phyloP scores from a whole-genome alignment of 30 jellyfish, hydroid and myxozoan species.

The Phacellophora camtschatica region DNA sequence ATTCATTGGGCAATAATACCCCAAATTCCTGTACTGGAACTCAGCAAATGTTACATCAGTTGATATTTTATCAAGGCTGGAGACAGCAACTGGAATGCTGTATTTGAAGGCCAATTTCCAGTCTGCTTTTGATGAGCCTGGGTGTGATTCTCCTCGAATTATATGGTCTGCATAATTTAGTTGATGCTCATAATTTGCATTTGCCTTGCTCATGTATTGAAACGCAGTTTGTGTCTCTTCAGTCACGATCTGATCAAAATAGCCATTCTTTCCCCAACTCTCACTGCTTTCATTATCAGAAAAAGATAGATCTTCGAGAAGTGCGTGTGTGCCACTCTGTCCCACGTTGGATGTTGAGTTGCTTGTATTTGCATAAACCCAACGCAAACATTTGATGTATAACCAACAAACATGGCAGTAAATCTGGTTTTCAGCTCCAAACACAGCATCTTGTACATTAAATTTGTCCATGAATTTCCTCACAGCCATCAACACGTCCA shows the following conservation, averaged over 20 bases:
- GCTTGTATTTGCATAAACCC: not conserved
- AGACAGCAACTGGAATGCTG: constrained; percentile 12
- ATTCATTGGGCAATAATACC: constrained; percentile 21
- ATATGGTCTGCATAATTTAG: no score
- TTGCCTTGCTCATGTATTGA: no score
- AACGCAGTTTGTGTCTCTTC: no score
- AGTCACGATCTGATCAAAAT: no score
- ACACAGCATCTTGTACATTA: no score
- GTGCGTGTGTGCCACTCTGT: not conserved
- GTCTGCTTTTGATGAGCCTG: not conserved
- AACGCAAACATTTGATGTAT: not conserved
- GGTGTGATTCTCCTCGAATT: not conserved
- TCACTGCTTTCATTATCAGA: no score
- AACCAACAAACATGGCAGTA: constrained; percentile 14
- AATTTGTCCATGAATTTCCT: not conserved
- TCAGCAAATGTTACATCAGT: not conserved
- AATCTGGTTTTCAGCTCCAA: not conserved
- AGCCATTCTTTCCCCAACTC: no score
- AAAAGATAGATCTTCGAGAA: not conserved
- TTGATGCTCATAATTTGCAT: no score
- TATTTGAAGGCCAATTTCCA: not conserved
- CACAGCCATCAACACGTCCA: not conserved
- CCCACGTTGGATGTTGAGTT: not conserved
- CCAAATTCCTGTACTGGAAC: not conserved
- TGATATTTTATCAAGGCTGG: not conserved